Conservation (phyloP, 2,888 invertebrate species). For the Calameuta pallipes region DNA sequence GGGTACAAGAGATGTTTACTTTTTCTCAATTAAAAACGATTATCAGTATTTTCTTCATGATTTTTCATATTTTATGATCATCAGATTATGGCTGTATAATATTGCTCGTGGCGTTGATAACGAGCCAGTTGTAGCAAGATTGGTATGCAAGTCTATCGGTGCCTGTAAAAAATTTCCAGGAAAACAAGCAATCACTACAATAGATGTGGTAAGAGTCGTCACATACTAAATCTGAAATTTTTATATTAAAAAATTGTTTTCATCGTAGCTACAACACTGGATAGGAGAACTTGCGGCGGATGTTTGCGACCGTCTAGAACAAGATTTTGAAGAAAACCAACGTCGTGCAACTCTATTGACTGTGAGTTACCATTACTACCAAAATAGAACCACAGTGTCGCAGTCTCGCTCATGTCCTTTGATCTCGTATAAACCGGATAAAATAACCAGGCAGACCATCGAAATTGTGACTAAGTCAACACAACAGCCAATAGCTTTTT, state of each 20-base stretch:
- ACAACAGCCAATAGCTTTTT: constrained; percentile 66
- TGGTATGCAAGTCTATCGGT: constrained; percentile 93
- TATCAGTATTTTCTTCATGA: constrained; percentile 13
- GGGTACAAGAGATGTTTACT: constrained; percentile 71
- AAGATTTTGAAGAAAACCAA: constrained; percentile 84
- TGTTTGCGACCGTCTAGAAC: constrained; percentile 83
- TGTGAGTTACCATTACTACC: constrained; percentile 67
- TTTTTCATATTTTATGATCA: constrained; percentile 35
- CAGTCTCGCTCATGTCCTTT: constrained; percentile 74
- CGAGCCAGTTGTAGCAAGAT: constrained; percentile 86
- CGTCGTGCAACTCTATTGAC: constrained; percentile 84
- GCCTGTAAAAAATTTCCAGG: constrained; percentile 96
- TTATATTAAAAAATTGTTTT: constrained; percentile 12
- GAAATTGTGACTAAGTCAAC: constrained; percentile 75
- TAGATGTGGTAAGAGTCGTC: constrained; percentile 70
- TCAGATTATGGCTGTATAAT: constrained; percentile 85
- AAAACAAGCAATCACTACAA: constrained; percentile 75
- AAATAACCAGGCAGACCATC: constrained; percentile 75
- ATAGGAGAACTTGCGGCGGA: constrained; percentile 83
- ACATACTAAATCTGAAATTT: background rate
- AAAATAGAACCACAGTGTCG: constrained; percentile 44
- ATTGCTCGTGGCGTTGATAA: constrained; percentile 88
- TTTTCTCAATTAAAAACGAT: constrained; percentile 1
- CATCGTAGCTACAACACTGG: constrained; percentile 75
- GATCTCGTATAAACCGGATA: constrained; percentile 74